Evolutionary conservation across 2,888 invertebrate genomes (phyloP).

Genomic region (Flexamia atlantica): DNA sequence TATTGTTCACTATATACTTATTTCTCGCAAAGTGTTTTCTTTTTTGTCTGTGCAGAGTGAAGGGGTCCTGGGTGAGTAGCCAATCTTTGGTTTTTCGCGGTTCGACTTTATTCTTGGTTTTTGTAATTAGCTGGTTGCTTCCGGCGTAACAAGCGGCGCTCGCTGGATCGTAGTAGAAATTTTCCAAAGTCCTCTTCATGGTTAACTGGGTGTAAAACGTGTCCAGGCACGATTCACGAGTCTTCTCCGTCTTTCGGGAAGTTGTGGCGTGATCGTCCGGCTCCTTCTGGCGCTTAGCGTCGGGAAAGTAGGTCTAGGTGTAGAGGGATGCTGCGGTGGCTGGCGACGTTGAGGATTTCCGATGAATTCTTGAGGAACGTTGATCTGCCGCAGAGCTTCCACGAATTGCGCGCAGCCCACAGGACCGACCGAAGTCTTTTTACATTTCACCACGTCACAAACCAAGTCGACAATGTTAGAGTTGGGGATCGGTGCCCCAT

Average conservation of each 20-base stretch:
- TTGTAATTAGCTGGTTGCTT: not conserved
- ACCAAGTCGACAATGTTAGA: conserved; percentile 31
- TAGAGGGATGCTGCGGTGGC: not conserved
- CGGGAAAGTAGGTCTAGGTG: not conserved
- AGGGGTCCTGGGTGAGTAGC: conserved; percentile 14
- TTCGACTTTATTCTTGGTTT: not conserved
- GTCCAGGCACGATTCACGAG: not conserved
- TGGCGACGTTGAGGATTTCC: not conserved
- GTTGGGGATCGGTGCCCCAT: not conserved
- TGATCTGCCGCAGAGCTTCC: not conserved
- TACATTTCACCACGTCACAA: conserved; percentile 13
- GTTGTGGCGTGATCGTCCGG: not conserved
- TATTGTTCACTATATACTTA: conserved; percentile 16
- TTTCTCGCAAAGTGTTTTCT: not conserved
- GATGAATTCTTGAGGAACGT: conserved; percentile 26
- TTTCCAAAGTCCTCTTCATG: conserved; percentile 1
- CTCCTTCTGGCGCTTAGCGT: not conserved
- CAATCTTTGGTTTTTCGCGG: not conserved
- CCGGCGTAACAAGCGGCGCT: not conserved
- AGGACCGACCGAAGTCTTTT: not conserved
- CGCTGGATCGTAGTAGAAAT: not conserved
- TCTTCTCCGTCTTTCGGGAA: not conserved
- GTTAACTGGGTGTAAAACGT: not conserved
- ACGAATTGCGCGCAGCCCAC: not conserved
- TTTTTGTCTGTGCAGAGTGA: not conserved